These are phyloP conservation scores for Chloroclysta siterata DNA, from an alignment of 2,888 invertebrate species.

Conservation along the genomic window DNA sequence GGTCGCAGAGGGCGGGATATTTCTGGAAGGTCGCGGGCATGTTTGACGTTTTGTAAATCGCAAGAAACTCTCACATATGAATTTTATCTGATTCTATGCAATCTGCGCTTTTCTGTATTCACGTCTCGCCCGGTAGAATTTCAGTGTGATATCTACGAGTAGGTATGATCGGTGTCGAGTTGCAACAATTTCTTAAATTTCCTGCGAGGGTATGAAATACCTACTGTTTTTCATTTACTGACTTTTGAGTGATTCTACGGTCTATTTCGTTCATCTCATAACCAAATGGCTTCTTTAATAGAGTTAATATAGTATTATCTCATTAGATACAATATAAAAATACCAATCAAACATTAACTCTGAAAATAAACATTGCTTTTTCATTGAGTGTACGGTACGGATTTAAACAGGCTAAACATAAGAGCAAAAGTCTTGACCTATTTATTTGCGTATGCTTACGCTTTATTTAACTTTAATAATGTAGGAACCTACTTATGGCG, in stretches of 20 bases:
- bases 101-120: conserved; percentile 41
- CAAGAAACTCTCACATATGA: conserved; percentile 32
- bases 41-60: conserved; percentile 45
- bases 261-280: neutral
- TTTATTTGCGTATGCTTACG: conserved; percentile 36
- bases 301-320: conserved; percentile 27
- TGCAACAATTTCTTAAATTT: conserved; percentile 13
- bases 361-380: conserved; percentile 49
- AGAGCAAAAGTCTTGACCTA: conserved; percentile 59
- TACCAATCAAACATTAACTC: conserved; percentile 37
- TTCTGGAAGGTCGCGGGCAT: conserved; percentile 65
- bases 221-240: conserved; percentile 3
- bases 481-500: neutral
- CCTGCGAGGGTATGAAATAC: neutral
- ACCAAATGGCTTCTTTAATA: conserved; percentile 6
- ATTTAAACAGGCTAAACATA: conserved; percentile 52
- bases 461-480: conserved; percentile 32
- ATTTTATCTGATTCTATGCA: conserved; percentile 40
- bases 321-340: conserved; percentile 38
- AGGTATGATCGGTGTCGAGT: conserved; percentile 11
- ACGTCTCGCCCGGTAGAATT: conserved; percentile 12
- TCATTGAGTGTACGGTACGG: conserved; percentile 47
- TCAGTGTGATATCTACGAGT: conserved; percentile 17
- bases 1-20: conserved; percentile 53
- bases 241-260: conserved; percentile 1